These are phyloP conservation scores for Euura saliciscinereae DNA, from an alignment of 1,140 invertebrate genomes.

Conservation along the genomic window DNA sequence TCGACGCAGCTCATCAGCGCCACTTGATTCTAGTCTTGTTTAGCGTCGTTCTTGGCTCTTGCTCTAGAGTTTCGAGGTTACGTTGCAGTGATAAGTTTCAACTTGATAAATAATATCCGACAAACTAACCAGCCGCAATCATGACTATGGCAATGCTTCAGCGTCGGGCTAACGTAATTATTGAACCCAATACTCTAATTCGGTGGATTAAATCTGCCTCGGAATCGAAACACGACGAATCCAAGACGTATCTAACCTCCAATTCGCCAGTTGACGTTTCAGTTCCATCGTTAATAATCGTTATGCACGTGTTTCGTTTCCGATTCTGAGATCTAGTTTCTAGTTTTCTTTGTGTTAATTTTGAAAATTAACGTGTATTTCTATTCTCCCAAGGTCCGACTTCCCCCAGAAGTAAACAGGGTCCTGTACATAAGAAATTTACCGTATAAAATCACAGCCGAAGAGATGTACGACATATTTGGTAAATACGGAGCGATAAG, in stretches of 20 bases:
- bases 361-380: slow-evolving; percentile 37
- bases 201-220: no score
- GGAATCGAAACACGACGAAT: no score
- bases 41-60: no score
- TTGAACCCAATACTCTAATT: background rate
- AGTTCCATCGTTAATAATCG: no score
- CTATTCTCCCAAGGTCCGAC: slow-evolving; percentile 74
- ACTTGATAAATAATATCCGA: background rate
- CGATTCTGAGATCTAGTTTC: slow-evolving; percentile 19
- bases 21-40: no score
- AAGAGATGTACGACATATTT: slow-evolving; percentile 99
- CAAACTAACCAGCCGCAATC: background rate
- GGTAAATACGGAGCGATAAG: slow-evolving; percentile 99
- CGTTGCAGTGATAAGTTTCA: no score
- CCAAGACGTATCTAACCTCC: no score
- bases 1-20: no score
- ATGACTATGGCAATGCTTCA: slow-evolving; percentile 68
- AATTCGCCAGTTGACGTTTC: no score
- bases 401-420: slow-evolving; percentile 98
- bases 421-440: slow-evolving; percentile 97
- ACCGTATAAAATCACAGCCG: slow-evolving; percentile 99
- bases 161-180: slow-evolving; percentile 66
- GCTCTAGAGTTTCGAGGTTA: no score
- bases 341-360: slow-evolving; percentile 12
- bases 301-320: background rate